A percentile compares a stretch with the other conserved stretches of the same genome.
Conservation (phyloP, 2,888 invertebrate species). For the Polydrusus cervinus region DNA sequence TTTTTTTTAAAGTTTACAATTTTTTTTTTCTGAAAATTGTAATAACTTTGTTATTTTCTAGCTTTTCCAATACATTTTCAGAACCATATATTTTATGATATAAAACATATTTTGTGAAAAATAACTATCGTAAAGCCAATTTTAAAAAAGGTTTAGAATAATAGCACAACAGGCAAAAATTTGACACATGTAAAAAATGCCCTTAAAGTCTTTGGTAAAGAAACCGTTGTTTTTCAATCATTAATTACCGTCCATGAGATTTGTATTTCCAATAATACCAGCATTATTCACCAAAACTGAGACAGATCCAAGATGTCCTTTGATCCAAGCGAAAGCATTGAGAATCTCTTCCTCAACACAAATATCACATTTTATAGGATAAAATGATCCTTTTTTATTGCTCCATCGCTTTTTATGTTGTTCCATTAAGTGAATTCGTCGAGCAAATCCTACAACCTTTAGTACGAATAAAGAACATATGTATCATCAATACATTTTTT, state of each 20-base stretch:
- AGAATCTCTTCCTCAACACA: constrained; percentile 64
- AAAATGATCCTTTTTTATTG: constrained; percentile 61
- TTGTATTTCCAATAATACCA: constrained; percentile 57
- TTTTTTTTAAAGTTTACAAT: too few relatives aligned
- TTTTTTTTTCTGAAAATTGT: too few relatives aligned
- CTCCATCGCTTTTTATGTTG: constrained; percentile 48
- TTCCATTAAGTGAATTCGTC: constrained; percentile 56
- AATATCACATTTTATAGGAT: constrained; percentile 65
- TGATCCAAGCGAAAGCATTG: constrained; percentile 64
- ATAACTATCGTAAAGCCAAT: too few relatives aligned
- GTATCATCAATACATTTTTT: too few relatives aligned
- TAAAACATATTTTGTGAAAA: too few relatives aligned
- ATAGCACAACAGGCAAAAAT: neutral
- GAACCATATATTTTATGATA: too few relatives aligned
- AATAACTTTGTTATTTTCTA: too few relatives aligned
- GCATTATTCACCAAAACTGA: constrained; percentile 68
- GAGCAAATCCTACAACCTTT: constrained; percentile 59
- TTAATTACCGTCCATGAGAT: constrained; percentile 55
- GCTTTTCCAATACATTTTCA: too few relatives aligned
- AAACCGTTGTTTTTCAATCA: too few relatives aligned
- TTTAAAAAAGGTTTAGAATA: too few relatives aligned
- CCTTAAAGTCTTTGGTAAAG: too few relatives aligned
- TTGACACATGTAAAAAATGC: neutral
- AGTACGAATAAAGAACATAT: constrained; percentile 25
- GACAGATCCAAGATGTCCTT: constrained; percentile 64